Evolutionary conservation across 2,888 invertebrate genomes (phyloP).

Genomic region (Sipha maydis): DNA sequence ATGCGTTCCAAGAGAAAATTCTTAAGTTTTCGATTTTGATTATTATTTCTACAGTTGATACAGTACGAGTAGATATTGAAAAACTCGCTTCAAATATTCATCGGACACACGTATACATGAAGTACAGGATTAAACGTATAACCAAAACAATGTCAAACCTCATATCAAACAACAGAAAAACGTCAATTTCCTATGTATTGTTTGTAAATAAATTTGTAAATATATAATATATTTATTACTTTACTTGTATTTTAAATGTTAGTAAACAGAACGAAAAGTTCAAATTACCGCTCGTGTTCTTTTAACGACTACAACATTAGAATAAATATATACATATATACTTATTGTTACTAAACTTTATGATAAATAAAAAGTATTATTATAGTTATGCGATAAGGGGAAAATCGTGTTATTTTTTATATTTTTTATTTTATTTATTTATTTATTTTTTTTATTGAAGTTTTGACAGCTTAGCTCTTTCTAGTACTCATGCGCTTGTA

Average conservation of each 20-base stretch:
- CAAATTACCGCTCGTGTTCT: background rate
- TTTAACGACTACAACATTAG: background rate
- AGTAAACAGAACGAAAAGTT: background rate
- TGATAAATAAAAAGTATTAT: slow-evolving; percentile 14
- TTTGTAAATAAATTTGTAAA: background rate
- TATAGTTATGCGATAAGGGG: slow-evolving; percentile 3
- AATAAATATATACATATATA: background rate
- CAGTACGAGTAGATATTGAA: too few relatives aligned
- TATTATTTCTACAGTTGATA: too few relatives aligned
- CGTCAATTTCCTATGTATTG: too few relatives aligned
- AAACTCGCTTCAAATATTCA: too few relatives aligned
- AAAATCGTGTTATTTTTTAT: background rate
- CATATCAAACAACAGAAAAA: too few relatives aligned
- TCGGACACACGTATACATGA: too few relatives aligned
- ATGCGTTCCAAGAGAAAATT: too few relatives aligned
- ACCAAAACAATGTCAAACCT: too few relatives aligned
- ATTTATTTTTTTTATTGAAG: background rate
- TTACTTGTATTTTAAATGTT: background rate
- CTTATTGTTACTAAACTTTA: slow-evolving; percentile 10
- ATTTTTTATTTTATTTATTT: too few relatives aligned
- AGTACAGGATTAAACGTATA: too few relatives aligned
- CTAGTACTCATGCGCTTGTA: background rate
- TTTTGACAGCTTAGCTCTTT: slow-evolving; percentile 19
- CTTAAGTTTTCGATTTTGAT: too few relatives aligned
- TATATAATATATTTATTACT: background rate